Evolutionary conservation across 2,888 invertebrate species (phyloP).

Genomic region (Watsonalla cultraria): DNA sequence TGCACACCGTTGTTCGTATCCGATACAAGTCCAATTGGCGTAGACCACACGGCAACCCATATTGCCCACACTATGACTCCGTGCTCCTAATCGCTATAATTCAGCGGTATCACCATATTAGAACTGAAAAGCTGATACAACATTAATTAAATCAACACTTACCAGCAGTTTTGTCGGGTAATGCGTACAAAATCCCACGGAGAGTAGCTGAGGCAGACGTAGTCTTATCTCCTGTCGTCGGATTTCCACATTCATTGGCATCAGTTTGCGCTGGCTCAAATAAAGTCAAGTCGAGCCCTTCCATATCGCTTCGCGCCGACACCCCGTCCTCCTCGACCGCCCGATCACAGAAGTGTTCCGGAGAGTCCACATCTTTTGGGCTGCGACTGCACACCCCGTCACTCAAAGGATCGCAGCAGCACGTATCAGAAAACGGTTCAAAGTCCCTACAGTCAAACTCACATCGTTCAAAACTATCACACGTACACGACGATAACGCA

Average conservation of each 20-base stretch:
- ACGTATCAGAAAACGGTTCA: conserved; percentile 80
- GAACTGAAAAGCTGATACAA: conserved; percentile 37
- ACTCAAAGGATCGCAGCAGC: conserved; percentile 75
- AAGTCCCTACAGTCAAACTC: conserved; percentile 78
- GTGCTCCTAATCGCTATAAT: conserved; percentile 58
- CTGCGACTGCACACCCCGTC: conserved; percentile 73
- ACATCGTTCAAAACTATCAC: conserved; percentile 76
- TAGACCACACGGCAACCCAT: conserved; percentile 44
- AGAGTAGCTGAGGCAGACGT: conserved; percentile 44
- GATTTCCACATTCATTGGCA: conserved; percentile 37
- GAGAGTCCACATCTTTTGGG: conserved; percentile 71
- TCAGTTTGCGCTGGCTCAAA: conserved; percentile 80
- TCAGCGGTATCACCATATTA: conserved; percentile 45
- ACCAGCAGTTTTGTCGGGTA: conserved; percentile 58
- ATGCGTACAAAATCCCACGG: conserved; percentile 62
- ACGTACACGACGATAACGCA: conserved; percentile 75
- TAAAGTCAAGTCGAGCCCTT: conserved; percentile 81
- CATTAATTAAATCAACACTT: conserved; percentile 41
- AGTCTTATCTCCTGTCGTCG: conserved; percentile 29
- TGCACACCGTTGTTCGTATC: conserved; percentile 72
- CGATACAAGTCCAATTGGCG: conserved; percentile 58
- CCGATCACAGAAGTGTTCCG: conserved; percentile 64
- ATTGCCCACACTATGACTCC: conserved; percentile 29
- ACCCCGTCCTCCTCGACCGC: conserved; percentile 61
- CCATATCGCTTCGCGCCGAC: conserved; percentile 79